A percentile compares a stretch with the other conserved stretches of the same genome.
These are phyloP conservation scores for Hippolais icterina DNA, from an alignment of 2,113 vertebrate genomes.

Conservation along the genomic window DNA sequence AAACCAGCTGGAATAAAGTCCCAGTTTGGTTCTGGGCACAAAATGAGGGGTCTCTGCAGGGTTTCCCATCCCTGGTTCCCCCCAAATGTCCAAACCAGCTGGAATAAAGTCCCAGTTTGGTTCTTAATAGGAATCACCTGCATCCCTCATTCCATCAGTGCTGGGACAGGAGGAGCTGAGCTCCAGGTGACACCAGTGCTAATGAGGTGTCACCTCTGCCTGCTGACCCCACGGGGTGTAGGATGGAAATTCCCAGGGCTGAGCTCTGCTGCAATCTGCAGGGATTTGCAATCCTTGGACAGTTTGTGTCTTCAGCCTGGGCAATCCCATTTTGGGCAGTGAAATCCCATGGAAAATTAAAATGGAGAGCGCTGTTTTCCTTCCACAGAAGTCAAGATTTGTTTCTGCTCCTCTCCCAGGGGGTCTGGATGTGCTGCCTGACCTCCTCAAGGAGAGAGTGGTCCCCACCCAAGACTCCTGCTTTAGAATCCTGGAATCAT, in stretches of 20 bases:
- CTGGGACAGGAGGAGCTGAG: not conserved
- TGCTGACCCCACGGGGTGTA: not conserved
- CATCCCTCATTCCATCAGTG: not conserved
- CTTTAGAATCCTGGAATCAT: not conserved
- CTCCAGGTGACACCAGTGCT: not conserved
- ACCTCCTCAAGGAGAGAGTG: not conserved
- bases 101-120: not conserved
- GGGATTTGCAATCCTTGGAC: not conserved
- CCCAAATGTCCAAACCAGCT: not conserved
- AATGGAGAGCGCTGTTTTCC: not conserved
- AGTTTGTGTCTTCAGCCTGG: not conserved
- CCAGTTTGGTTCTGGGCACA: not conserved
- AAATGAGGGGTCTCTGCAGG: not conserved
- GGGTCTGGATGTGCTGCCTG: not conserved
- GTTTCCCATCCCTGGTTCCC: not conserved
- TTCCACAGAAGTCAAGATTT: not conserved
- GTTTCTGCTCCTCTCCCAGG: not conserved
- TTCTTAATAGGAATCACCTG: not conserved
- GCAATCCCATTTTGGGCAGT: not conserved
- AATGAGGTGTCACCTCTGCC: not conserved
- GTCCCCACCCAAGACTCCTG: not conserved
- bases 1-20: not conserved
- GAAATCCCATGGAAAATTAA: accelerated
- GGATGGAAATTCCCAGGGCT: not conserved
- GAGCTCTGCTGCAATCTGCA: not conserved